These are phyloP conservation scores for Drosophila mojavensis DNA, from an alignment of 1,140 invertebrate genomes.

Conservation along the genomic window DNA sequence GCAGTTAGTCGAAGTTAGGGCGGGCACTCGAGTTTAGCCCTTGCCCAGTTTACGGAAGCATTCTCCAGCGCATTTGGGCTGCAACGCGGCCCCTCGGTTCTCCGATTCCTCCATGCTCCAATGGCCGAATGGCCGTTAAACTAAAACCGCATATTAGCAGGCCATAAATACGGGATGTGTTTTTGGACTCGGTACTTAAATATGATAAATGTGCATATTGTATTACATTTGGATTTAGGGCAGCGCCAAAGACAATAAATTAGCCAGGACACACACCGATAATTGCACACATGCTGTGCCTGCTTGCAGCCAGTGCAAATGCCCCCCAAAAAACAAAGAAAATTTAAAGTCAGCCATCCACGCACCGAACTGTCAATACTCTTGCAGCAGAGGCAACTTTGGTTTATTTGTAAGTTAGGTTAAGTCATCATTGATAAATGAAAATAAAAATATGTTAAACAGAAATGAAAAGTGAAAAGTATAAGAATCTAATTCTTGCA, in stretches of 20 bases:
- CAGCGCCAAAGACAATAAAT: slow-evolving; percentile 76
- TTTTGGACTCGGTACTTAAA: slow-evolving; percentile 72
- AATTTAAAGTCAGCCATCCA: background rate
- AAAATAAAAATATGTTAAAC: no score
- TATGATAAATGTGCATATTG: slow-evolving; percentile 80
- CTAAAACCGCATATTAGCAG: slow-evolving; percentile 77
- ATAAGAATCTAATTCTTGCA: no score
- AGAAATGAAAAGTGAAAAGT: no score
- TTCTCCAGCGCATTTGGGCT: background rate
- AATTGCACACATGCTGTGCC: slow-evolving; percentile 68
- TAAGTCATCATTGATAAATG: no score
- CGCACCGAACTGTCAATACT: background rate
- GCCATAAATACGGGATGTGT: slow-evolving; percentile 74
- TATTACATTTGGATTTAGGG: slow-evolving; percentile 80
- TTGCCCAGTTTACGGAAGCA: slow-evolving; percentile 2
- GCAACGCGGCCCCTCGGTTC: background rate
- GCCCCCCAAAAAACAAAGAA: slow-evolving; percentile 29
- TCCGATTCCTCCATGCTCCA: no score
- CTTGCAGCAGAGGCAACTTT: background rate
- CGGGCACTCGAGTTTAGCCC: slow-evolving; percentile 3
- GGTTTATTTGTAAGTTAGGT: background rate
- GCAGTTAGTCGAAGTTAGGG: background rate
- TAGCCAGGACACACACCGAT: slow-evolving; percentile 62
- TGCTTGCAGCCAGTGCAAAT: slow-evolving; percentile 26
- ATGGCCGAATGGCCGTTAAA: slow-evolving; percentile 53